Conservation (phyloP, 2,888 invertebrate genomes). For the Tipula confusa region DNA sequence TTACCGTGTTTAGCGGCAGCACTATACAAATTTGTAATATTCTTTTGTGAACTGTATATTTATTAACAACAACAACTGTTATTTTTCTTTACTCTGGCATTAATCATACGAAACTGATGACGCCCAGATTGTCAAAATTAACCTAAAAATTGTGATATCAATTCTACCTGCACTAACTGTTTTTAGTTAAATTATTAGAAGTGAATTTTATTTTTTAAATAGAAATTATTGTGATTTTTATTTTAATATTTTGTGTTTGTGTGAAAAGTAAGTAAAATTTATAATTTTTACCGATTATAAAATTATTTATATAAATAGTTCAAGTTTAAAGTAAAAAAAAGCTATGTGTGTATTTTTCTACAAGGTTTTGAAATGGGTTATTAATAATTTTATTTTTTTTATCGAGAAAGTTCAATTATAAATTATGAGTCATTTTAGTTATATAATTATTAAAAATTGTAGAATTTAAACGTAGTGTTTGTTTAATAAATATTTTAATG, state of each 20-base stretch:
- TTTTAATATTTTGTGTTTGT: neutral
- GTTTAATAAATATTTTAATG: too few relatives aligned
- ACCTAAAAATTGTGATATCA: neutral
- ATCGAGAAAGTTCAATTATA: slow-evolving; percentile 3
- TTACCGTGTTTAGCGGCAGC: too few relatives aligned
- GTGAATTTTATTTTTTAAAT: neutral
- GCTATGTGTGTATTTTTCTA: neutral
- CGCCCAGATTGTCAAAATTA: slow-evolving; percentile 6
- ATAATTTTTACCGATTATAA: neutral
- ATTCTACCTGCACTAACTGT: neutral
- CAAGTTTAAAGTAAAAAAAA: slow-evolving; percentile 16
- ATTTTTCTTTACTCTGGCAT: neutral
- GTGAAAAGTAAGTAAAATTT: neutral
- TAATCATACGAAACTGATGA: neutral
- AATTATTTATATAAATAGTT: neutral
- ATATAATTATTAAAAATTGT: neutral
- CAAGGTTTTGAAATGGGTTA: neutral
- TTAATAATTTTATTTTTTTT: slow-evolving; percentile 1
- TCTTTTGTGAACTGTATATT: neutral
- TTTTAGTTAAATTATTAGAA: slow-evolving; percentile 13
- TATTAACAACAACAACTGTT: slow-evolving; percentile 8
- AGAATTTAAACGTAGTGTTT: neutral
- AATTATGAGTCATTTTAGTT: neutral
- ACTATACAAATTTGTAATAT: neutral
- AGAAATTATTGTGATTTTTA: neutral